A percentile compares a stretch with the other conserved stretches of the same genome.
Conservation (phyloP, 2,113 vertebrate genomes). For the Puntigrus tetrazona region DNA sequence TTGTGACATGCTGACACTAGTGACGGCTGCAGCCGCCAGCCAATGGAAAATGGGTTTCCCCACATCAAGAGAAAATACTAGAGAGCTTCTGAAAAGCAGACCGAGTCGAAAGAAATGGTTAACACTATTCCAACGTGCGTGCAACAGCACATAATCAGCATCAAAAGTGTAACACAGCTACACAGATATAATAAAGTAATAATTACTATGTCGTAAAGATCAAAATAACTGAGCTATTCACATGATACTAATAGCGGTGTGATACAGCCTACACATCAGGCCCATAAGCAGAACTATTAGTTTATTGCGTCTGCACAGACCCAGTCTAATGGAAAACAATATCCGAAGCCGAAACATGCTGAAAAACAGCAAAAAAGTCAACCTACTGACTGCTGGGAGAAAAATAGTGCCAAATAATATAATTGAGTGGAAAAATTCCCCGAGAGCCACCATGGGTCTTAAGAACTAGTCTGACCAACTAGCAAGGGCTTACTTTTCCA, state of each 20-base stretch:
- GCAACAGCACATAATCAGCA: neutral
- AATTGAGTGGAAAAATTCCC: too few species aligned
- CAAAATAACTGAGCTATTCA: neutral
- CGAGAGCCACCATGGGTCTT: too few species aligned
- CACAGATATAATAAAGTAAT: neutral
- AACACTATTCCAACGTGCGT: neutral
- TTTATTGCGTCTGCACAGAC: neutral
- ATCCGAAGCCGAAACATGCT: neutral
- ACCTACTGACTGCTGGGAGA: neutral
- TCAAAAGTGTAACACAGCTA: neutral
- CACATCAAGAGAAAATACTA: neutral
- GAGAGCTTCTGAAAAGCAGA: slow-evolving; percentile 1
- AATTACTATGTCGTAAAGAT: neutral
- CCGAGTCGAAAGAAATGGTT: neutral
- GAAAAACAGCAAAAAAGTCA: neutral
- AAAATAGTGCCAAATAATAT: neutral
- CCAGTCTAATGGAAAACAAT: neutral
- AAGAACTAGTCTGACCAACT: too few species aligned
- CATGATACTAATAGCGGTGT: neutral
- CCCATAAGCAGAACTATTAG: neutral
- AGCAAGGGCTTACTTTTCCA: too few species aligned
- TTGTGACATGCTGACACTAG: slow-evolving; percentile 29
- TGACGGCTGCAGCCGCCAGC: slow-evolving; percentile 19
- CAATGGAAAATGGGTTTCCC: slow-evolving; percentile 20
- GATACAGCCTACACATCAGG: neutral